Base-by-base conservation (phyloP, 1,140 invertebrate genomes). In the Zophobas morio region DNA sequence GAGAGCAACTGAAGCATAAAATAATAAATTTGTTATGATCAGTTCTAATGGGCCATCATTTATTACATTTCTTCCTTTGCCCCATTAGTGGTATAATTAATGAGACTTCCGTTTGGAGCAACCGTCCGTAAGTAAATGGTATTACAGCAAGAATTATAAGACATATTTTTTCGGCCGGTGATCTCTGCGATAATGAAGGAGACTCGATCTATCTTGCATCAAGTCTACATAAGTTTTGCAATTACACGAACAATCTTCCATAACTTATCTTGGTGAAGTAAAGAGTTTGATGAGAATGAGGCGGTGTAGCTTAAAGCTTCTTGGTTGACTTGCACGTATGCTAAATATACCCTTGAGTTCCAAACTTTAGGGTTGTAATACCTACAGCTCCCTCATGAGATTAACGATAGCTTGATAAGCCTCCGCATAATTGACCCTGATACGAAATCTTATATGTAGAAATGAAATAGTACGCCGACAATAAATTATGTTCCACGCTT, bases 241-340 rank as follows among this genome's bases (percentile, higher is more conserved):
- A 66, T 66, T 66, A 40, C 8, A 66, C 1, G 39, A 32, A 66
- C 20, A 66, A 66, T 66, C 60, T 66, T 32, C 32, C 60, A 66
- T 66, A 66, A 66, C 40, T 66, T 66, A 33, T 32, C 37, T 40
- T 42, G 6, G 39, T 36, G 20, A 66, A 63, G 60, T 66, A 34
- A 73, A 73, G 54, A 73, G 49, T 73, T 56, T 73, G 51, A 73
- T 54, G 71, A 78, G 42, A 78, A 63, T 74, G 76, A 78, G 71
- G 56, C 53, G 70, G 72, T 60, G 70, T 73, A 70, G 49, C 70
- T 66, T 47, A 66, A 74, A 78, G 70, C 76, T 72, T 60, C 76
- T 74, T 63, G 42, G 76, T 54, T 73, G 76, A 74, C 34, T 78
- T 72, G 76, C 76, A 78, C 76, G 70, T 78, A 78, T 78, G 76